Base-by-base conservation (phyloP, 2,888 invertebrate species). In the Cepaea hortensis region DNA sequence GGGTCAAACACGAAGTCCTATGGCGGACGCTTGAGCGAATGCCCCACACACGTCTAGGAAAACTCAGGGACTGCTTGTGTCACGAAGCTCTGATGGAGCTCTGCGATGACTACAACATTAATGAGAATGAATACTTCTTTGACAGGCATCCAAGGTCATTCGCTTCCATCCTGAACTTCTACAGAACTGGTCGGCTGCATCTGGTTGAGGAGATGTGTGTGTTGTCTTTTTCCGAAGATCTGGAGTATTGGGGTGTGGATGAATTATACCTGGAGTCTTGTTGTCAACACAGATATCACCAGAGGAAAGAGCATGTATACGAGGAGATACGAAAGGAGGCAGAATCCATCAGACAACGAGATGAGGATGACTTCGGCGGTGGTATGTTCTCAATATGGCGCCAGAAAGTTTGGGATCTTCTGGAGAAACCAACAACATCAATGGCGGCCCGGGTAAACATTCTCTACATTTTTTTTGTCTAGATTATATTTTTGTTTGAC, bases 141-240 rank as follows among this genome's bases (percentile, higher is more conserved):
- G 99, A 99, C 95, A 96, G 99, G 91, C 99, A 99, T 95, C 99
- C 99, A 91, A 97, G 98, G 95, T 98, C 98, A 93, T 99, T 99
- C 95, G 97, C 98, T 95, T 98, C 98, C 92, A 98, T 99, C 93
- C 96, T 96, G 87, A 99, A 99, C 96, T 99, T 99, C 96, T 95
- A 98, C 95, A 96, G 99, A 93, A 99, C 98, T 93, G 98, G 98
- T 85, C 99, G 99, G 95, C 96, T 99, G 93, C 99, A 99, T 95
- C 96, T 99, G 94, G 98, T 99, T 92, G 99, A 99, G 95, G 99
- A 99, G 95, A 98, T 99, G 98, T 99, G 99, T 95, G 99, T 99
- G 92, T 96, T 99, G 94, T 98, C 98, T 91, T 99, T 99, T 95
- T 98, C 98, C 95, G 99, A 99, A 95, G 99, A 99, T 95, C 96